A percentile compares a stretch with the other conserved stretches of the same genome.
Conservation (phyloP, 2,888 invertebrate genomes). For the Drosophila peninsularis region DNA sequence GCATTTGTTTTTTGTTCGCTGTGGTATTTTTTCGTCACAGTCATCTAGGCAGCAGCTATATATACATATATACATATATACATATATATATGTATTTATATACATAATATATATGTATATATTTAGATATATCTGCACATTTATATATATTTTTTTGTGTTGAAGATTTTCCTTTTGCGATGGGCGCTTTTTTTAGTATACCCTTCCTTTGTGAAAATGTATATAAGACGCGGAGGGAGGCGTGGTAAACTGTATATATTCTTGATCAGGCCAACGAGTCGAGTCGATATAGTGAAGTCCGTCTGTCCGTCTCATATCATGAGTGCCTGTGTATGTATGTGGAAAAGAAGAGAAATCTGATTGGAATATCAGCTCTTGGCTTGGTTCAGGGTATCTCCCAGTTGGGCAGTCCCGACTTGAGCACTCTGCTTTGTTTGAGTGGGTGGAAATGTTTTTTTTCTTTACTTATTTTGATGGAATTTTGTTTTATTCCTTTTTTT, state of each 20-base stretch:
- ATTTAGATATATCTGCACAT: slow-evolving; percentile 24
- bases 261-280: too few species aligned
- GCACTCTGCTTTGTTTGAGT: background rate
- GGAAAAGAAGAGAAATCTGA: too few species aligned
- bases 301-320: too few species aligned
- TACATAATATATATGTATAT: slow-evolving; percentile 22
- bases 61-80: slow-evolving; percentile 12
- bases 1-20: slow-evolving; percentile 60
- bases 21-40: slow-evolving; percentile 25
- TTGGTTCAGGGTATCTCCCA: too few species aligned
- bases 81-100: slow-evolving; percentile 11
- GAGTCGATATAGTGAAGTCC: too few species aligned
- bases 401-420: too few species aligned
- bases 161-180: slow-evolving; percentile 43
- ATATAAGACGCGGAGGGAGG: too few species aligned
- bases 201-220: too few species aligned
- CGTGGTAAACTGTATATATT: too few species aligned
- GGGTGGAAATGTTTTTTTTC: background rate
- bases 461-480: background rate
- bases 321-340: too few species aligned
- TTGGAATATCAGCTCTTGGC: too few species aligned
- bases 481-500: slow-evolving; percentile 37
- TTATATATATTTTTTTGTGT: slow-evolving; percentile 22
- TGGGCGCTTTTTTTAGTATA: background rate
- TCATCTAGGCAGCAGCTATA: slow-evolving; percentile 1